Evolutionary conservation across 2,113 vertebrate species (phyloP).

Genomic region (Onychostruthus taczanowskii): DNA sequence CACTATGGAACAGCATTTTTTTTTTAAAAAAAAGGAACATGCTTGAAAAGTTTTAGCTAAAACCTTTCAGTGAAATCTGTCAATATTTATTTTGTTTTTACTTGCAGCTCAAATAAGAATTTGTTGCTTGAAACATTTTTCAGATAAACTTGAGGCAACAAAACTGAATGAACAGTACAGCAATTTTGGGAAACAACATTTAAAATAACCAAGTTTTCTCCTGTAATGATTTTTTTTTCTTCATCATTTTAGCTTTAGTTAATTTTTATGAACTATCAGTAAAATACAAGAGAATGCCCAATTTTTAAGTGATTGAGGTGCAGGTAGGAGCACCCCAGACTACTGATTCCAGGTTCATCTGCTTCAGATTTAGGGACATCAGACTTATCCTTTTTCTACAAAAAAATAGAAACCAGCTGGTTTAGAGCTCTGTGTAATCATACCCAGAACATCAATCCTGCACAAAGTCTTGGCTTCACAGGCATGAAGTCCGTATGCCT

Average conservation of each 20-base stretch:
- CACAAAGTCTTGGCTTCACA: background rate
- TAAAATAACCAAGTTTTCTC: background rate
- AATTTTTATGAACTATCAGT: background rate
- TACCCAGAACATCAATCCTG: background rate
- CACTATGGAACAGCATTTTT: background rate
- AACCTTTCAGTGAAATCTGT: background rate
- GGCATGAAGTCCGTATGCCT: background rate
- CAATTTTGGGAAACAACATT: background rate
- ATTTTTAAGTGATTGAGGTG: background rate
- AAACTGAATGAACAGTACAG: background rate
- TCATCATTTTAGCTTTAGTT: background rate
- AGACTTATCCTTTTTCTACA: background rate
- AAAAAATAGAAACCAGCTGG: background rate
- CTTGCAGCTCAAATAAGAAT: background rate
- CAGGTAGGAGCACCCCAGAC: background rate
- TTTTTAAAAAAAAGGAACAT: background rate
- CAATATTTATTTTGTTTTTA: background rate
- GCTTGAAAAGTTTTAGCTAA: background rate
- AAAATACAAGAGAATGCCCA: background rate
- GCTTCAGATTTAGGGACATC: background rate
- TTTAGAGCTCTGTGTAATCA: background rate
- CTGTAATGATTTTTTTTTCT: background rate
- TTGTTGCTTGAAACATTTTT: background rate
- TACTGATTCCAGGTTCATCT: background rate
- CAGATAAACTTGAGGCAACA: background rate